phyloP scores from a whole-genome alignment of 2,888 invertebrate genomes.

The Eutolmus rufibarbis region DNA sequence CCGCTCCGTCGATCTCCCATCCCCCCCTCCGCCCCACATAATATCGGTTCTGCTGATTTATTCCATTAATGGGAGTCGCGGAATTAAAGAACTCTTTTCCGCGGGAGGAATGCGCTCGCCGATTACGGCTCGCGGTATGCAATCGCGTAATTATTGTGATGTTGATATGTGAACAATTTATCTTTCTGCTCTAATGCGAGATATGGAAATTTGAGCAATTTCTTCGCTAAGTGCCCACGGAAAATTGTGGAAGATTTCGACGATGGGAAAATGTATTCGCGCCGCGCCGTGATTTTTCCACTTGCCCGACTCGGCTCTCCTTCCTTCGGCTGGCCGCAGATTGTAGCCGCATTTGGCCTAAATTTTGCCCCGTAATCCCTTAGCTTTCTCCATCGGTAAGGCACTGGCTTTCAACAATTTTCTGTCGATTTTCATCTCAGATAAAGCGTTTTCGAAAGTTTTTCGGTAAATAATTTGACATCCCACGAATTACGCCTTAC shows the following conservation, averaged over 20 bases:
- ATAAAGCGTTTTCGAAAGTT: not conserved
- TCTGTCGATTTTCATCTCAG: not conserved
- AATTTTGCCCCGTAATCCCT: not conserved
- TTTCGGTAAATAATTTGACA: not conserved
- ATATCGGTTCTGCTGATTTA: slow-evolving; percentile 38
- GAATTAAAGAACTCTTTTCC: slow-evolving; percentile 33
- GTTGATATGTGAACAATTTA: slow-evolving; percentile 30
- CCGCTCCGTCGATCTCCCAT: not conserved
- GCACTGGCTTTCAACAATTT: not conserved
- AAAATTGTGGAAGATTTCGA: slow-evolving; percentile 12
- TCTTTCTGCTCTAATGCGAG: slow-evolving; percentile 31
- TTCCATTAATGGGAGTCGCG: slow-evolving; percentile 38
- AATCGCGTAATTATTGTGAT: slow-evolving; percentile 31
- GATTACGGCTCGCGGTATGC: slow-evolving; percentile 28
- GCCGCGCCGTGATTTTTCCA: not conserved
- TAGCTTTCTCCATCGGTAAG: not conserved
- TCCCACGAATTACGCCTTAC: not conserved
- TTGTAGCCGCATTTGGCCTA: not conserved
- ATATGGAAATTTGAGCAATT: slow-evolving; percentile 31
- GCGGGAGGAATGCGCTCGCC: slow-evolving; percentile 9
- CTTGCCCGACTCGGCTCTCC: not conserved
- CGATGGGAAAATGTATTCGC: slow-evolving; percentile 2
- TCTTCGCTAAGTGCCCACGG: not conserved
- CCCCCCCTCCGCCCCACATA: not conserved
- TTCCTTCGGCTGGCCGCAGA: not conserved